These are phyloP conservation scores for Charaxes varanes DNA, from an alignment of 1,140 invertebrate genomes.

Conservation along the genomic window DNA sequence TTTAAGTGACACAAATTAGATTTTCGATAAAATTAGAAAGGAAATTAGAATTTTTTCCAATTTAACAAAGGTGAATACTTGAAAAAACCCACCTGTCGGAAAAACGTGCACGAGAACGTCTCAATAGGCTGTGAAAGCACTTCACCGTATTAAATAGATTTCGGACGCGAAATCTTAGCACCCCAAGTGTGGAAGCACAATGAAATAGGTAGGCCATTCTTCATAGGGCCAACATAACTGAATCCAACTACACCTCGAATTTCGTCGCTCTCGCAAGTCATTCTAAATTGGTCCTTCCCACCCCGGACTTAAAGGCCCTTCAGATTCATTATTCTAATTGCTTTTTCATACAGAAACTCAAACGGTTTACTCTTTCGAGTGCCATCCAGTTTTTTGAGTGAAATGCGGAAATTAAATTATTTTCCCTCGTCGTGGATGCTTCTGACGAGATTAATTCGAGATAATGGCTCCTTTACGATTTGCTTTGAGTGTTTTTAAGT, in stretches of 20 bases:
- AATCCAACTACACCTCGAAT: constrained; percentile 10
- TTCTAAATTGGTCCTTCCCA: constrained; percentile 21
- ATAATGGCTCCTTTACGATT: constrained; percentile 33
- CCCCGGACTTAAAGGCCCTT: constrained; percentile 32
- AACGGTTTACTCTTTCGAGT: constrained; percentile 59
- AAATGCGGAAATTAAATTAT: constrained; percentile 66
- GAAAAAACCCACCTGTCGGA: constrained; percentile 52
- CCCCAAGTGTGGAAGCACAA: constrained; percentile 29
- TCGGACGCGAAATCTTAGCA: constrained; percentile 48
- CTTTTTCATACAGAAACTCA: constrained; percentile 60
- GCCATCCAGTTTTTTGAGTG: constrained; percentile 41
- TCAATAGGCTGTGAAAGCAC: constrained; percentile 32
- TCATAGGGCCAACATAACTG: constrained; percentile 19
- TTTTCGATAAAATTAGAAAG: no score
- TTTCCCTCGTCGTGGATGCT: constrained; percentile 37
- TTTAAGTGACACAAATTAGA: no score
- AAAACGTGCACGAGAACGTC: constrained; percentile 34
- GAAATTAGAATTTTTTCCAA: no score
- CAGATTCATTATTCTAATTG: constrained; percentile 70
- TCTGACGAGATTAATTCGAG: constrained; percentile 52
- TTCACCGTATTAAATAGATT: constrained; percentile 58
- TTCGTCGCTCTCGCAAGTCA: constrained; percentile 1
- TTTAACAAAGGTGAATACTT: no score
- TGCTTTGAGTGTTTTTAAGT: constrained; percentile 3
- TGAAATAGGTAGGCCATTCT: constrained; percentile 27